phyloP scores from a whole-genome alignment of 2,888 invertebrate species.

The Stenoptilia bipunctidactyla region DNA sequence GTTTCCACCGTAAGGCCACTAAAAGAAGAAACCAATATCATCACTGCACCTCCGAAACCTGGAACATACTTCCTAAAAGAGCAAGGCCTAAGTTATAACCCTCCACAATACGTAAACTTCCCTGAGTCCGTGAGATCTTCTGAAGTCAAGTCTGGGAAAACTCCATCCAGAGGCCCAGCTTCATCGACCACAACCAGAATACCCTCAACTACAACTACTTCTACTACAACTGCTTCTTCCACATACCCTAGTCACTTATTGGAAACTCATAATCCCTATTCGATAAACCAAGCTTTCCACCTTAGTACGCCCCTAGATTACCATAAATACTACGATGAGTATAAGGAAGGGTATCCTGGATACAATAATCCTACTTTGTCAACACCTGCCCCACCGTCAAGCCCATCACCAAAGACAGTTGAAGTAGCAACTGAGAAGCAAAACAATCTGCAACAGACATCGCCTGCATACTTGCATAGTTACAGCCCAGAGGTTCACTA shows the following conservation, averaged over 20 bases:
- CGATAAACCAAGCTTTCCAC: constrained; percentile 63
- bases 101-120: constrained; percentile 29
- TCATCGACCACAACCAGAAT: constrained; percentile 30
- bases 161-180: constrained; percentile 30
- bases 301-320: constrained; percentile 60
- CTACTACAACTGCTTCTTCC: constrained; percentile 40
- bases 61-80: constrained; percentile 42
- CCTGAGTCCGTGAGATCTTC: constrained; percentile 25
- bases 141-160: constrained; percentile 19
- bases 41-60: constrained; percentile 28
- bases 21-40: constrained; percentile 23
- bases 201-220: constrained; percentile 25
- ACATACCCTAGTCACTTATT: constrained; percentile 50
- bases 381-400: constrained; percentile 21
- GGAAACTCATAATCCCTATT: constrained; percentile 62
- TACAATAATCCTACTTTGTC: constrained; percentile 21
- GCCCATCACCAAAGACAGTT: constrained; percentile 20
- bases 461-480: constrained; percentile 42
- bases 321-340: constrained; percentile 49
- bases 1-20: constrained; percentile 39
- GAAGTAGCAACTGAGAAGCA: constrained; percentile 33
- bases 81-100: constrained; percentile 32
- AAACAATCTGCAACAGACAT: constrained; percentile 31
- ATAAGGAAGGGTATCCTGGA: constrained; percentile 37
- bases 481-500: constrained; percentile 56